Evolutionary conservation across 2,113 vertebrate genomes (phyloP).

Genomic region (Erinaceus europaeus): DNA sequence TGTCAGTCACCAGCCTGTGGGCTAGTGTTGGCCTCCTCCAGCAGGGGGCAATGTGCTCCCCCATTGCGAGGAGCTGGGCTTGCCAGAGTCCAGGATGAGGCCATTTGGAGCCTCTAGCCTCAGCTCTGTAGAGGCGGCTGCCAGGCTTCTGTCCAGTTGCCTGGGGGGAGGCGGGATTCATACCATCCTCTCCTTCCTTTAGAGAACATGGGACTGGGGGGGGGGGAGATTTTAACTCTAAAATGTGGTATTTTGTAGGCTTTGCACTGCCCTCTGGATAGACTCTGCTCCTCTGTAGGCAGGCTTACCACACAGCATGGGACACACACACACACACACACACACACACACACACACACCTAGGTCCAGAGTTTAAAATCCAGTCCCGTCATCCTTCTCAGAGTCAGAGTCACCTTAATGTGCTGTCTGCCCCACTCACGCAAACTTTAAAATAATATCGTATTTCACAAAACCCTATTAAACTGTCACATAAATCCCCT

Average conservation of each 20-base stretch:
- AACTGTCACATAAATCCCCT: conserved; percentile 83
- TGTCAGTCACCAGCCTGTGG: neutral
- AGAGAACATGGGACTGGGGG: too few relatives aligned
- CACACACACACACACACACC: too few relatives aligned
- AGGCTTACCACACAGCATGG: neutral
- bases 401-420: conserved; percentile 74
- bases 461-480: conserved; percentile 81
- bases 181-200: too few relatives aligned
- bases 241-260: too few relatives aligned
- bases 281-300: neutral
- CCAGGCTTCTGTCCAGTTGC: too few relatives aligned
- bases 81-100: too few relatives aligned
- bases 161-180: too few relatives aligned
- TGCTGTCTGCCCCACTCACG: conserved; percentile 77
- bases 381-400: conserved; percentile 57
- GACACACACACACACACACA: neutral
- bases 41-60: too few relatives aligned
- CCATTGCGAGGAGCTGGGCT: too few relatives aligned
- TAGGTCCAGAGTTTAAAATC: conserved; percentile 47
- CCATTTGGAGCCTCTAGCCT: too few relatives aligned
- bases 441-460: conserved; percentile 78
- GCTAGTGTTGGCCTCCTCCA: neutral
- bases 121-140: too few relatives aligned
- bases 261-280: neutral
- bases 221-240: too few relatives aligned